These are phyloP conservation scores for Caradrina clavipalpis DNA, from an alignment of 2,888 invertebrate species.

Conservation along the genomic window DNA sequence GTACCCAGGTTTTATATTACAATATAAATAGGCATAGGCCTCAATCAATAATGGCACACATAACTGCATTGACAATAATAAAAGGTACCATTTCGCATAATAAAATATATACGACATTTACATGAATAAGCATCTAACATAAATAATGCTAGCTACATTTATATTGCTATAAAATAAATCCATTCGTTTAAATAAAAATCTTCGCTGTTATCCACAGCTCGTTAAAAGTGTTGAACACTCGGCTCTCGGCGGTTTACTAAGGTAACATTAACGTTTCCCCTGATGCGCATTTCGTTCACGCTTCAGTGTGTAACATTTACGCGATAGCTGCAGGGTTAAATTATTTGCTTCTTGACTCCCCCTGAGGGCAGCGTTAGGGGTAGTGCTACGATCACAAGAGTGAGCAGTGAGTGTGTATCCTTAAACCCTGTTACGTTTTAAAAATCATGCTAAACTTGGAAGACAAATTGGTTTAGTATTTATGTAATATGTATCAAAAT, in stretches of 20 bases:
- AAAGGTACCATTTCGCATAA: too few species aligned
- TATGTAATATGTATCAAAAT: not conserved
- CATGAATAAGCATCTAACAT: too few species aligned
- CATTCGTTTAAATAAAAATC: constrained; percentile 1
- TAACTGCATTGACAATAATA: too few species aligned
- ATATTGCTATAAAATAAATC: not conserved
- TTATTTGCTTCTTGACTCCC: constrained; percentile 42
- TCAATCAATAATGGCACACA: too few species aligned
- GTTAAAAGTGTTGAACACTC: constrained; percentile 3
- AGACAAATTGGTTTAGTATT: not conserved
- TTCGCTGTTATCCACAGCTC: not conserved
- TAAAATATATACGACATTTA: too few species aligned
- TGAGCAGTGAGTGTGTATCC: constrained; percentile 14
- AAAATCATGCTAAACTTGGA: constrained; percentile 8
- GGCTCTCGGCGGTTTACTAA: constrained; percentile 2
- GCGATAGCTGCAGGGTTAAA: constrained; percentile 38
- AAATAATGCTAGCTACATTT: not conserved
- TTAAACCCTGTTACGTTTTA: constrained; percentile 21
- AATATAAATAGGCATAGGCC: too few species aligned
- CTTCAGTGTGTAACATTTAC: constrained; percentile 40
- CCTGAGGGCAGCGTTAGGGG: constrained; percentile 14
- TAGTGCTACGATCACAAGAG: not conserved
- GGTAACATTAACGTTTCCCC: constrained; percentile 40
- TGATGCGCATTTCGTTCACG: constrained; percentile 36
- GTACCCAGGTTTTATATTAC: too few species aligned